phyloP scores from a whole-genome alignment of 2,797 vertebrate species.

The Naso thynnoides region DNA sequence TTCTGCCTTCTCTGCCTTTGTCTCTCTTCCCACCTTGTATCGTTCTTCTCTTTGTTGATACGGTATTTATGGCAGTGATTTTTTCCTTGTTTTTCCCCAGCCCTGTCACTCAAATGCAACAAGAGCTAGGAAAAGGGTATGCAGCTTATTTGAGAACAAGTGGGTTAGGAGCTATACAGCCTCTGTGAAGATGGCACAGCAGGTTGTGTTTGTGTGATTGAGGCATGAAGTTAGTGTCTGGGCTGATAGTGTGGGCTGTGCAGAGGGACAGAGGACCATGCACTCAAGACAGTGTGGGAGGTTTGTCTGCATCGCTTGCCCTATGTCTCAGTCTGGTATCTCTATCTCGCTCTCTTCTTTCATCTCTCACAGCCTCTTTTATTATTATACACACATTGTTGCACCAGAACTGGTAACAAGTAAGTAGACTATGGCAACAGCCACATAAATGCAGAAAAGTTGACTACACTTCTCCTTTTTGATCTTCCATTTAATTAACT shows the following conservation, averaged over 20 bases:
- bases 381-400: not conserved
- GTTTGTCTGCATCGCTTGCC: slow-evolving; percentile 59
- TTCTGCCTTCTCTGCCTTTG: slow-evolving; percentile 51
- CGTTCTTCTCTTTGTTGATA: slow-evolving; percentile 63
- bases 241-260: slow-evolving; percentile 63
- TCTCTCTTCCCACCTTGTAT: slow-evolving; percentile 53
- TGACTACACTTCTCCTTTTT: not conserved
- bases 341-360: slow-evolving; percentile 40
- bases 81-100: slow-evolving; percentile 25
- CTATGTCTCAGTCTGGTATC: slow-evolving; percentile 52
- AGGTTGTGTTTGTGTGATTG: slow-evolving; percentile 64
- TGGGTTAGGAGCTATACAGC: slow-evolving; percentile 58
- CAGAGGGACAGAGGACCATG: slow-evolving; percentile 53
- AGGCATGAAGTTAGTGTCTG: slow-evolving; percentile 58
- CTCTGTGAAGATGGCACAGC: slow-evolving; percentile 58
- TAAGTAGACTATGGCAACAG: slow-evolving; percentile 4
- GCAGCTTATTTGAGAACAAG: slow-evolving; percentile 63
- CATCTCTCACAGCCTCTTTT: slow-evolving; percentile 37
- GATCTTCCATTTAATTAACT: not conserved
- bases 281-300: slow-evolving; percentile 61
- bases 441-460: slow-evolving; percentile 7
- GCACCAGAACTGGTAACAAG: slow-evolving; percentile 14
- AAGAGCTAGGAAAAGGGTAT: slow-evolving; percentile 60
- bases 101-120: slow-evolving; percentile 75
- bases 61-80: slow-evolving; percentile 71